phyloP scores from a whole-genome alignment of 2,797 vertebrate species.

The Takifugu ocellatus region DNA sequence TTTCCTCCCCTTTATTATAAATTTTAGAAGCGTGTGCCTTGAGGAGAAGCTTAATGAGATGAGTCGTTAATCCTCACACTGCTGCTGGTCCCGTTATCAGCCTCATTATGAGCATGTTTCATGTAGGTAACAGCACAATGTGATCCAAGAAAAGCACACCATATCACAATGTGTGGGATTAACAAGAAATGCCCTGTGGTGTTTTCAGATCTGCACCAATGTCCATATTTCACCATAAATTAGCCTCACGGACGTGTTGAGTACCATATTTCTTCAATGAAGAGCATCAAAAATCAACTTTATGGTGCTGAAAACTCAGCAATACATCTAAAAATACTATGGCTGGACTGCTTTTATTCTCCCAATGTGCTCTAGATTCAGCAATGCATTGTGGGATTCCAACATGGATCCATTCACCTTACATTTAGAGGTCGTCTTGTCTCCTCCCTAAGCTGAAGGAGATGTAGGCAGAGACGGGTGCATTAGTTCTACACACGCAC shows the following conservation, averaged over 20 bases:
- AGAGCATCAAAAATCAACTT: neutral
- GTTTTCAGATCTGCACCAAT: neutral
- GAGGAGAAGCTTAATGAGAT: conserved; percentile 40
- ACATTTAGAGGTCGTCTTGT: no score
- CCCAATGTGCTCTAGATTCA: neutral
- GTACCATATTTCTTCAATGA: neutral
- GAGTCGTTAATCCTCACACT: conserved; percentile 5
- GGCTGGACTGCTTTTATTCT: neutral
- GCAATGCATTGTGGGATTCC: neutral
- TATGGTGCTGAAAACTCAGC: neutral
- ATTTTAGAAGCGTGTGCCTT: conserved; percentile 7
- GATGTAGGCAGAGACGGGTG: conserved; percentile 5
- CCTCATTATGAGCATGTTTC: conserved; percentile 15
- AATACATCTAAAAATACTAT: no score
- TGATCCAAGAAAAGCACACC: neutral
- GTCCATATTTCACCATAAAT: neutral
- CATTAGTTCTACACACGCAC: conserved; percentile 14
- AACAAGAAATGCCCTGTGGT: neutral
- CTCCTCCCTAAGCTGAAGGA: no score
- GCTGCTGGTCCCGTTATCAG: conserved; percentile 27
- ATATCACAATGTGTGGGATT: neutral
- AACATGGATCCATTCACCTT: neutral
- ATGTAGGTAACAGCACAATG: no score
- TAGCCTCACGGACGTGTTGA: neutral
- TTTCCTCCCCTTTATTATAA: conserved; percentile 13